Percentiles rank a stretch among this genome's conserved stretches.
phyloP scores from a whole-genome alignment of 2,113 vertebrate genomes.

The Sturnira hondurensis region DNA sequence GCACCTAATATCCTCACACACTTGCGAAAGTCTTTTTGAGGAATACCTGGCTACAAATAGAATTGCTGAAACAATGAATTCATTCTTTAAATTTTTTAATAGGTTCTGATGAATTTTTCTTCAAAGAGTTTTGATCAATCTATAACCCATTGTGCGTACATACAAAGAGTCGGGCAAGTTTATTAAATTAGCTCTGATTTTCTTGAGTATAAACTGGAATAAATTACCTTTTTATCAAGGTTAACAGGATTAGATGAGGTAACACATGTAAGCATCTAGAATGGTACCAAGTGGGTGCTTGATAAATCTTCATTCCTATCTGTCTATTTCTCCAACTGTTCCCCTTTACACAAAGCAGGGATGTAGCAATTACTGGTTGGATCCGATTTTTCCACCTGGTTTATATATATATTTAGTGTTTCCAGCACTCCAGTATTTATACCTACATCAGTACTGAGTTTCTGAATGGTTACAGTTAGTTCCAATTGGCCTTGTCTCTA shows the following conservation, averaged over 20 bases:
- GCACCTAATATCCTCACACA: neutral
- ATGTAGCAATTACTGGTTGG: neutral
- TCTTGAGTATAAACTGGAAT: neutral
- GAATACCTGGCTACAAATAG: neutral
- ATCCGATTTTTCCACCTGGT: neutral
- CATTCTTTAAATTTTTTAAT: conserved; percentile 17
- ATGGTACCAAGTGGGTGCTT: neutral
- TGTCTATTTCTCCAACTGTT: neutral
- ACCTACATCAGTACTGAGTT: neutral
- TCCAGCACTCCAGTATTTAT: neutral
- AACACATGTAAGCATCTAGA: neutral
- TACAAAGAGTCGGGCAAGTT: neutral
- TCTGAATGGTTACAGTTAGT: neutral
- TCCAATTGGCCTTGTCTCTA: neutral
- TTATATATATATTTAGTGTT: neutral
- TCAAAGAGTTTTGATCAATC: conserved; percentile 4
- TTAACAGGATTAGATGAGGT: neutral
- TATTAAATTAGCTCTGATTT: conserved; percentile 5
- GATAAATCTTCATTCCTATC: neutral
- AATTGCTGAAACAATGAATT: neutral
- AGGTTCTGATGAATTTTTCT: conserved; percentile 23
- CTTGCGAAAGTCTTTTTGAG: neutral
- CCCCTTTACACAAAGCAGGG: neutral
- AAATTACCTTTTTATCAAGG: neutral
- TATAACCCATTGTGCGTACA: neutral